Conservation (phyloP, 2,888 invertebrate species). For the Globia sparganii region DNA sequence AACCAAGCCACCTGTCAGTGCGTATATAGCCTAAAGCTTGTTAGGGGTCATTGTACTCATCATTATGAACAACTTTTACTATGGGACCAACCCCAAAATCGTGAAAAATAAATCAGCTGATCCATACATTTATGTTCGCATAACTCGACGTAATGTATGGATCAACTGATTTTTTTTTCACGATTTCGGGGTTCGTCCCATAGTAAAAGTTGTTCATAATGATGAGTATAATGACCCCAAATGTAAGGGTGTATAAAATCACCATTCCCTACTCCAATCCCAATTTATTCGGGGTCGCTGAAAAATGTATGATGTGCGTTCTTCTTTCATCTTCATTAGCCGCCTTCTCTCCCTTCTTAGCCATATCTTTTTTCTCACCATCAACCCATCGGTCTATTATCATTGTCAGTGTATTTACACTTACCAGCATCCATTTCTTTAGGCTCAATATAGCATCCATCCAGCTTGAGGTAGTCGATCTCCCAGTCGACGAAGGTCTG, state of each 20-base stretch:
- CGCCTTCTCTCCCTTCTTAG: neutral
- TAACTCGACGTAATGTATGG: no score
- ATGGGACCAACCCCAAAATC: no score
- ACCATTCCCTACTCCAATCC: neutral
- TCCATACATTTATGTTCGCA: no score
- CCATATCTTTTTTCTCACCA: neutral
- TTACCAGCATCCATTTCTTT: constrained; percentile 90
- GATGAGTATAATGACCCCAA: no score
- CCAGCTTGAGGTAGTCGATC: constrained; percentile 95
- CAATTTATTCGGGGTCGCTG: neutral
- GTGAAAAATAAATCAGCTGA: no score
- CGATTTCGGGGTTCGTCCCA: no score
- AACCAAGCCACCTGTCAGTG: no score
- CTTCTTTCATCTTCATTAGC: neutral
- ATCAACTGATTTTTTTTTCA: no score
- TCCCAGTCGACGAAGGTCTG: constrained; percentile 94
- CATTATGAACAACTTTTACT: no score
- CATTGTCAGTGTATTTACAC: neutral
- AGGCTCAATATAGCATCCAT: constrained; percentile 93
- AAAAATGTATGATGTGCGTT: neutral
- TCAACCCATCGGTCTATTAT: neutral
- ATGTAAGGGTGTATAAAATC: no score
- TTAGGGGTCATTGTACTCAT: no score
- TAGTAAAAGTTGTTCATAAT: no score
- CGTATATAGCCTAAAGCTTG: neutral